Conservation (phyloP, 2,113 vertebrate genomes). For the Etheostoma cragini region DNA sequence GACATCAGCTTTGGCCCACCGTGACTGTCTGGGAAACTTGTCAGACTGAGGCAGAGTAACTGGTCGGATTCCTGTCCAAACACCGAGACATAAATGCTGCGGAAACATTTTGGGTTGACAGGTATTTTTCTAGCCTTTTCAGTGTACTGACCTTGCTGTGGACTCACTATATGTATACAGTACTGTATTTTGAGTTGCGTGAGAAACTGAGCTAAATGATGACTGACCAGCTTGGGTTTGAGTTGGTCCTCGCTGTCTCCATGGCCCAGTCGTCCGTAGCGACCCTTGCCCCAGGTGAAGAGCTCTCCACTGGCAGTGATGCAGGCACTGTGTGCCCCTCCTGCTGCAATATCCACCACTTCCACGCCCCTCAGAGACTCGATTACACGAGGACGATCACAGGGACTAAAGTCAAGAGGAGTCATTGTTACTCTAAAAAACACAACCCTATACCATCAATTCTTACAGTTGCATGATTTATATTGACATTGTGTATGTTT, state of each 20-base stretch:
- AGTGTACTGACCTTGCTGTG: not conserved
- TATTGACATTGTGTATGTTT: not conserved
- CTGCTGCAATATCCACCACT: constrained; percentile 95
- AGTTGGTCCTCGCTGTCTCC: constrained; percentile 98
- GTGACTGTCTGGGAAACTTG: not conserved
- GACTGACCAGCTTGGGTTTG: constrained; percentile 94
- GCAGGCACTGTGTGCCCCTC: constrained; percentile 97
- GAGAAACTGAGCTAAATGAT: not conserved
- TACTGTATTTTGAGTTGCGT: not conserved
- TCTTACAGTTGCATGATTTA: not conserved
- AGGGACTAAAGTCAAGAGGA: constrained; percentile 85
- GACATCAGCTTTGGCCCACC: constrained; percentile 4
- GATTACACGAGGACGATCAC: constrained; percentile 96
- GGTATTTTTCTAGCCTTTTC: not conserved
- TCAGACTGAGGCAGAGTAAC: constrained; percentile 4
- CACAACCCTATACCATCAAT: not conserved
- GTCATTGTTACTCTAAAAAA: not conserved
- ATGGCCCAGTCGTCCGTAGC: constrained; percentile 95
- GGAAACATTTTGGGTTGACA: not conserved
- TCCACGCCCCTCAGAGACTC: constrained; percentile 96
- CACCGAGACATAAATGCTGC: not conserved
- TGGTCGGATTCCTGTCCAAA: constrained; percentile 13
- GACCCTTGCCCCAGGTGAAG: constrained; percentile 98
- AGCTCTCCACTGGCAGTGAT: constrained; percentile 96
- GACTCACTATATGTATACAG: not conserved